Percentiles rank a stretch among this genome's conserved stretches.
Evolutionary conservation across 2,888 invertebrate genomes (phyloP).

Genomic region (Hypena proboscidalis): DNA sequence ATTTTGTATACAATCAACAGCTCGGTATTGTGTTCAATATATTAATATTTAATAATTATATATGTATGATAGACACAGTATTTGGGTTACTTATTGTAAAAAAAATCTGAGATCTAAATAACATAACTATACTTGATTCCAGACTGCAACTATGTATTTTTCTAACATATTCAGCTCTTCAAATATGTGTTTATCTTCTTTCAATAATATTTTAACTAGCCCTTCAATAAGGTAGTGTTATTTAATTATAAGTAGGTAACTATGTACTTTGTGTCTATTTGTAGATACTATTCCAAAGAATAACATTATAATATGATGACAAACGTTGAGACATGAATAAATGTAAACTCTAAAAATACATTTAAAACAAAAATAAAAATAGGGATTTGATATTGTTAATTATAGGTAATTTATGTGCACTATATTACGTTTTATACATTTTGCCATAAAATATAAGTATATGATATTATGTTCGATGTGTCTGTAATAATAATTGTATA

Average conservation of each 20-base stretch:
- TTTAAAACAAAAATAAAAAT: constrained; percentile 17
- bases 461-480: constrained; percentile 23
- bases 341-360: constrained; percentile 16
- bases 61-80: no score
- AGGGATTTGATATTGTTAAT: constrained; percentile 41
- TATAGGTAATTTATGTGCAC: constrained; percentile 51
- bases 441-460: constrained; percentile 32
- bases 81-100: no score
- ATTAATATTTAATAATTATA: no score
- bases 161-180: not conserved
- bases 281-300: constrained; percentile 53
- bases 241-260: constrained; percentile 25
- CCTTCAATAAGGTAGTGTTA: constrained; percentile 21
- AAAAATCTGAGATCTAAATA: no score
- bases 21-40: not conserved
- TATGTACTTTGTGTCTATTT: constrained; percentile 28
- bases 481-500: constrained; percentile 25
- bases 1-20: not conserved
- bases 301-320: constrained; percentile 36
- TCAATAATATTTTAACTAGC: constrained; percentile 8
- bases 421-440: constrained; percentile 43
- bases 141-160: constrained; percentile 1
- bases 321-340: constrained; percentile 20
- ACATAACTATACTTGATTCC: no score
- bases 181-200: no score